phyloP scores from a whole-genome alignment of 2,797 vertebrate genomes.

The Syndactyla subalaris region DNA sequence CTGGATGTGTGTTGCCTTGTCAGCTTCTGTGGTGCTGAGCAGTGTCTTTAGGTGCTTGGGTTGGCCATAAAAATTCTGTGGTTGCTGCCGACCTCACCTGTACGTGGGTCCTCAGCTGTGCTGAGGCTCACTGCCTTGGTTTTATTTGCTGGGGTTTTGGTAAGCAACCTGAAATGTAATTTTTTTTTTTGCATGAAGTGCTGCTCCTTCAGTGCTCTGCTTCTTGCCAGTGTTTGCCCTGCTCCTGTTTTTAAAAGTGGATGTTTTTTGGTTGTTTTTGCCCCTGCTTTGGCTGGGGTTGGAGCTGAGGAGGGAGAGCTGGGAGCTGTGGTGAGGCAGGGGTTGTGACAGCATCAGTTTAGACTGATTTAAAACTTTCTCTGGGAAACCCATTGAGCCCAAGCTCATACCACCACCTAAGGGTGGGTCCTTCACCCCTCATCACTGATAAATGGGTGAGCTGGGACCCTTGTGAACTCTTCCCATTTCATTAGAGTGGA shows the following conservation, averaged over 20 bases:
- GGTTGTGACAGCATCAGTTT: background rate
- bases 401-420: background rate
- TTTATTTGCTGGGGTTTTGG: background rate
- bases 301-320: background rate
- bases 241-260: background rate
- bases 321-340: rapidly evolving
- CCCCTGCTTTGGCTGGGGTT: background rate
- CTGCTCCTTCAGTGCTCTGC: background rate
- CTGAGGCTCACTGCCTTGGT: background rate
- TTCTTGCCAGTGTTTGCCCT: rapidly evolving
- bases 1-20: rapidly evolving
- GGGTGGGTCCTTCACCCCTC: background rate
- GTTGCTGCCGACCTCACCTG: rapidly evolving
- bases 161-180: background rate
- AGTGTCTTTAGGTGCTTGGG: background rate
- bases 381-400: background rate
- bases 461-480: background rate
- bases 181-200: background rate
- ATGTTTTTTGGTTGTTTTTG: background rate
- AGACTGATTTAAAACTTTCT: background rate
- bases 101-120: rapidly evolving
- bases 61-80: background rate
- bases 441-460: background rate
- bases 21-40: background rate
- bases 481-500: background rate